Evolutionary conservation across 2,113 vertebrate genomes (phyloP).

Genomic region (Leiothrix lutea): DNA sequence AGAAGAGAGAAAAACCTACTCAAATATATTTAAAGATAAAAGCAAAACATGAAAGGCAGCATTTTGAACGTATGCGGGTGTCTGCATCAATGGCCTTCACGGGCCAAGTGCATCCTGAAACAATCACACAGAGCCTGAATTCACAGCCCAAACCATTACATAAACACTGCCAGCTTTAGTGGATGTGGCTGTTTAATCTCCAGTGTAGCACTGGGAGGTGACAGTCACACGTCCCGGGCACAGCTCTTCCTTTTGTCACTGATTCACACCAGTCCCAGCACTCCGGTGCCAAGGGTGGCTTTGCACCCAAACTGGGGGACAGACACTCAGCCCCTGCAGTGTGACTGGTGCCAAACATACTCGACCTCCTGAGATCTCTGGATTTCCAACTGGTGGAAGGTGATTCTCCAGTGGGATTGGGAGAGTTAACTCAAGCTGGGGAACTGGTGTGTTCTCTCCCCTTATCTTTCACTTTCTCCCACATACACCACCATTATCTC

Average conservation of each 20-base stretch:
- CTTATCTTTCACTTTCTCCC: constrained; percentile 13
- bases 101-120: not conserved
- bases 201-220: not conserved
- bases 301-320: not conserved
- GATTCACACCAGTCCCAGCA: not conserved
- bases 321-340: not conserved
- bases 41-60: not conserved
- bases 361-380: not conserved
- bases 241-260: not conserved
- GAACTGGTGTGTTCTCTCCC: not conserved
- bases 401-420: not conserved
- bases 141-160: not conserved
- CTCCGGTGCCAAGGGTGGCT: not conserved
- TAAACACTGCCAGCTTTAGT: not conserved
- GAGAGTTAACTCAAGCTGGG: not conserved
- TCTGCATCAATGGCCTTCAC: not conserved
- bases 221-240: not conserved
- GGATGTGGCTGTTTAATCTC: not conserved
- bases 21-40: constrained; percentile 4
- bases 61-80: not conserved
- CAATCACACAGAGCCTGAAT: not conserved
- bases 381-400: not conserved
- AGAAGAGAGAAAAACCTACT: not conserved
- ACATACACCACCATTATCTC: not conserved
- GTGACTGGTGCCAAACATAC: not conserved